These are phyloP conservation scores for Spilarctia lutea DNA, from an alignment of 2,888 invertebrate genomes.

Conservation along the genomic window DNA sequence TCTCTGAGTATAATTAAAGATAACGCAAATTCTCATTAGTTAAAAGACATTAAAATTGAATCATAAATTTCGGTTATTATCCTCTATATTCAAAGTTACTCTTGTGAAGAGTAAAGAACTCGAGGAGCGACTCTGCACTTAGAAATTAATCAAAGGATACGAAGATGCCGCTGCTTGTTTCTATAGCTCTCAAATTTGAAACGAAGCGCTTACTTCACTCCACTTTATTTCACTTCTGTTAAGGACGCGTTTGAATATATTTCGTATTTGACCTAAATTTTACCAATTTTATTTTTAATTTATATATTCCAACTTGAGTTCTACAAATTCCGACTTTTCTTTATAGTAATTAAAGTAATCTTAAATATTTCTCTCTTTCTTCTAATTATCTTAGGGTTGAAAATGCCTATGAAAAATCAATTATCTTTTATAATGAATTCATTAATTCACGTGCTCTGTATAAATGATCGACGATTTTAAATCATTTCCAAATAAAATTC, in stretches of 20 bases:
- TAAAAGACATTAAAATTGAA: neutral
- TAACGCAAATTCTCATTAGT: neutral
- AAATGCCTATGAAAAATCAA: neutral
- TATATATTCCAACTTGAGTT: neutral
- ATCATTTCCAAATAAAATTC: neutral
- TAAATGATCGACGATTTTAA: neutral
- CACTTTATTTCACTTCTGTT: neutral
- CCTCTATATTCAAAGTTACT: neutral
- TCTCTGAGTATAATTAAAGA: neutral
- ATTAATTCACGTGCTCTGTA: neutral
- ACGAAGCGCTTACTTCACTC: constrained; percentile 1
- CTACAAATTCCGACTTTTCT: neutral
- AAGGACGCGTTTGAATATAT: neutral
- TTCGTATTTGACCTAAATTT: neutral
- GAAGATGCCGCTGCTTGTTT: neutral
- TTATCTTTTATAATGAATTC: neutral
- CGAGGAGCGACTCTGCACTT: neutral
- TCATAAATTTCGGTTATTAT: neutral
- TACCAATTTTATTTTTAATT: neutral
- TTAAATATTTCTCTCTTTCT: neutral
- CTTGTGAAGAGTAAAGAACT: neutral
- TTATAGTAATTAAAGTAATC: neutral
- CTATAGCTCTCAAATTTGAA: constrained; percentile 4
- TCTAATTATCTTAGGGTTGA: neutral
- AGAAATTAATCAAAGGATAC: neutral